Conservation (phyloP, 2,888 invertebrate species). For the Actias luna region DNA sequence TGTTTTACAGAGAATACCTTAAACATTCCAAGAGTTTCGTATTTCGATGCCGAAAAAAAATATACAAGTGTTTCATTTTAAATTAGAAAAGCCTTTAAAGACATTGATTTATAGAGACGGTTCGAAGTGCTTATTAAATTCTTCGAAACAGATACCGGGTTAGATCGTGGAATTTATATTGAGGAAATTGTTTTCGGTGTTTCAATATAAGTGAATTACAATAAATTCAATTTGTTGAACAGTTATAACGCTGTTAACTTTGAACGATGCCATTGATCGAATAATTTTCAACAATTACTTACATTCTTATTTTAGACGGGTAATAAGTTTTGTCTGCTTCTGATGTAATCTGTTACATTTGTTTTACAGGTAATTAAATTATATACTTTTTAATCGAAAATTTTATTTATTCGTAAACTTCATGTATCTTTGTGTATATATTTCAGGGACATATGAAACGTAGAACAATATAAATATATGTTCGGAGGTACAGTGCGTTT, state of each 20-base stretch:
- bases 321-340: neutral
- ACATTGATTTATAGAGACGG: conserved; percentile 23
- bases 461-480: no score
- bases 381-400: no score
- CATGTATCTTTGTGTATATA: no score
- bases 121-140: conserved; percentile 31
- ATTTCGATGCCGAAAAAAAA: conserved; percentile 8
- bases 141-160: conserved; percentile 27
- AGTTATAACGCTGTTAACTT: neutral
- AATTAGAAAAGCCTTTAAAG: conserved; percentile 17
- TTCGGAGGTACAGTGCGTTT: no score
- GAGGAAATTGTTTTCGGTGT: conserved; percentile 29
- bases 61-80: conserved; percentile 15
- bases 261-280: neutral
- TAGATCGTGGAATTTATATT: conserved; percentile 33
- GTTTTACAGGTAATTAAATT: neutral
- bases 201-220: conserved; percentile 23
- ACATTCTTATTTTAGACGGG: neutral
- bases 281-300: neutral
- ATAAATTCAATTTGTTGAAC: conserved; percentile 16
- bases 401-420: no score
- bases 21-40: neutral
- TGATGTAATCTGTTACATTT: neutral
- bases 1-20: neutral
- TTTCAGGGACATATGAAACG: no score